Evolutionary conservation across 1,140 invertebrate genomes (phyloP).

Genomic region (Drosophila funebris): DNA sequence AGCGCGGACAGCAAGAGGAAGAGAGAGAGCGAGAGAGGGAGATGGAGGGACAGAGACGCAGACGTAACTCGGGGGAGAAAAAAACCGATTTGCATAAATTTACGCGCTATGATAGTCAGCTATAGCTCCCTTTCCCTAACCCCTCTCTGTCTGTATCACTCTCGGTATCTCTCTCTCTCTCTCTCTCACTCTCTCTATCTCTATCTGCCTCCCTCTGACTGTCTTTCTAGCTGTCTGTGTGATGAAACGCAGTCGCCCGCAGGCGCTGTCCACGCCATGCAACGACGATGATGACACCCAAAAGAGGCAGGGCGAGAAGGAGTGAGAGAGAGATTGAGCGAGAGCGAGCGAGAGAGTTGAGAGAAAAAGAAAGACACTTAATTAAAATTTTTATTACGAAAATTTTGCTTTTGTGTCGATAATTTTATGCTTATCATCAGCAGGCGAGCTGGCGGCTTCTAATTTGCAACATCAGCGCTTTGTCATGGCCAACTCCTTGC

Average conservation of each 20-base stretch:
- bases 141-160: neutral
- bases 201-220: neutral
- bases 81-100: slow-evolving; percentile 77
- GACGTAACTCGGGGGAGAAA: slow-evolving; percentile 8
- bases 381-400: slow-evolving; percentile 72
- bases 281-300: slow-evolving; percentile 5
- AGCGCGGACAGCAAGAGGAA: neutral
- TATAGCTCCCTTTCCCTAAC: too few species aligned
- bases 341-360: neutral
- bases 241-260: slow-evolving; percentile 60
- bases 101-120: slow-evolving; percentile 62
- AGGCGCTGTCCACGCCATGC: slow-evolving; percentile 36
- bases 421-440: slow-evolving; percentile 79
- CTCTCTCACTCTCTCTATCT: neutral
- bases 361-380: slow-evolving; percentile 42
- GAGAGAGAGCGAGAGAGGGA: neutral
- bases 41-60: neutral
- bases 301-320: neutral
- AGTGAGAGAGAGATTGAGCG: neutral
- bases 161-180: neutral
- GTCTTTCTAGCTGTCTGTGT: neutral
- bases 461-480: slow-evolving; percentile 70
- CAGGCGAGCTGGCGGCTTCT: slow-evolving; percentile 31
- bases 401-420: slow-evolving; percentile 76
- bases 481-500: slow-evolving; percentile 8